Conservation (phyloP, 2,113 vertebrate species). For the Eptesicus fuscus region DNA sequence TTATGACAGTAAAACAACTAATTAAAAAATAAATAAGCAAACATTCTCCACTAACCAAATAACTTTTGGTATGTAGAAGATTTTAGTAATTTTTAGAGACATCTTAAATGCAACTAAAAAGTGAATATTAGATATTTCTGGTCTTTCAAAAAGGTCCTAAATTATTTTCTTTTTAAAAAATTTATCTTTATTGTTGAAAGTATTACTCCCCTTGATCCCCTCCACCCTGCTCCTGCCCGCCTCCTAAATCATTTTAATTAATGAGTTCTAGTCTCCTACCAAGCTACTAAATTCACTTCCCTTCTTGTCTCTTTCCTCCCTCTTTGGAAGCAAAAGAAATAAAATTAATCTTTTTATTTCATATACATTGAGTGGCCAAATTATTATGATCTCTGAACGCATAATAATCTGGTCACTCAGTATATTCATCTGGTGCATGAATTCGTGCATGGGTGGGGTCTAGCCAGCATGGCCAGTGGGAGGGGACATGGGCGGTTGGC, state of each 20-base stretch:
- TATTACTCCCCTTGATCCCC: too few relatives aligned
- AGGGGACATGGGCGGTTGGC: too few relatives aligned
- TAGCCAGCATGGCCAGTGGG: too few relatives aligned
- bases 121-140: not conserved
- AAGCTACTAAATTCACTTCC: not conserved
- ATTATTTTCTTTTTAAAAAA: not conserved
- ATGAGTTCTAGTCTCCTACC: not conserved
- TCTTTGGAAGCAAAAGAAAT: not conserved
- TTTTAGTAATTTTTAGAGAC: not conserved
- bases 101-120: not conserved
- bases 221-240: too few relatives aligned
- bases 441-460: too few relatives aligned
- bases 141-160: not conserved
- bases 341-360: not conserved
- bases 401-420: too few relatives aligned
- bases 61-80: not conserved
- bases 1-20: not conserved
- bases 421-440: too few relatives aligned
- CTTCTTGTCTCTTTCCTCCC: not conserved
- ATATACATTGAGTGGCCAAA: not conserved
- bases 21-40: not conserved
- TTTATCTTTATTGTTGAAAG: too few relatives aligned
- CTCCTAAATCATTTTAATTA: not conserved
- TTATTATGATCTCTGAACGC: too few relatives aligned
- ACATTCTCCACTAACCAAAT: not conserved